Base-by-base conservation (phyloP, 2,888 invertebrate species). In the Suillia variegata region DNA sequence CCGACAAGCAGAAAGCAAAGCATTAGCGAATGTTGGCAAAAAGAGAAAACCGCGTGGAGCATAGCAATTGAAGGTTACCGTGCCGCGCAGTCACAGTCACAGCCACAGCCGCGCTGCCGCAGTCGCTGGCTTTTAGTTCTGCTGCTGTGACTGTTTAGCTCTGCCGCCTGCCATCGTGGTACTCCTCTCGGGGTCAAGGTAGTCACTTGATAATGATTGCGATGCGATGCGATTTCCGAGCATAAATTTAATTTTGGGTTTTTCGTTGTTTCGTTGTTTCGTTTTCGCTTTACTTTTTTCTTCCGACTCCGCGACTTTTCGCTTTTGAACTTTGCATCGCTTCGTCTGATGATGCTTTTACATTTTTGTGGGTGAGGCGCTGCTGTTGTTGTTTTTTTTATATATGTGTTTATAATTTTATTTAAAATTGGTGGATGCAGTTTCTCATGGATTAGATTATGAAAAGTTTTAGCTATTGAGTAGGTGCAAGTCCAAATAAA, bases 141-240 rank as follows among this genome's bases (percentile, higher is more conserved):
- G n/a, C n/a, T n/a, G n/a, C n/a, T n/a, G n/a, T n/a, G n/a, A n/a
- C n/a, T n/a, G n/a, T n/a, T 26, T 10, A 10, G 5, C 26, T 26
- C 26, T 10, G 10, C 26, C 26, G 26, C 26, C 26, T 10, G 20
- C 48, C 48, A 20, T 59, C n/a, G 22, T 38, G 48, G n/a, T n/a
- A n/a, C n/a, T n/a, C 13, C 24, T 17, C 38, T 56, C 34, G 56
- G 56, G 59, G 59, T 59, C 59, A 59, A 59, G 59, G 59, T 59
- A 56, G 38, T 52, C 42, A 8, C 52, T 57, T 55, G 59, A 54
- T 59, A 55, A 56, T 56, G 59, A 59, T 56, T 59, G 47, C 31
- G n/a, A n/a, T n/a, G n/a, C n/a, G n/a, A n/a, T n/a, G n/a, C n/a
- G 50, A 38, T 26, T 50, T 17, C 31, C 21, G 38, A 26, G 42